Percentiles rank a stretch among this genome's conserved stretches.
Conservation (phyloP, 1,140 invertebrate genomes). For the Epicauta chinensis region DNA sequence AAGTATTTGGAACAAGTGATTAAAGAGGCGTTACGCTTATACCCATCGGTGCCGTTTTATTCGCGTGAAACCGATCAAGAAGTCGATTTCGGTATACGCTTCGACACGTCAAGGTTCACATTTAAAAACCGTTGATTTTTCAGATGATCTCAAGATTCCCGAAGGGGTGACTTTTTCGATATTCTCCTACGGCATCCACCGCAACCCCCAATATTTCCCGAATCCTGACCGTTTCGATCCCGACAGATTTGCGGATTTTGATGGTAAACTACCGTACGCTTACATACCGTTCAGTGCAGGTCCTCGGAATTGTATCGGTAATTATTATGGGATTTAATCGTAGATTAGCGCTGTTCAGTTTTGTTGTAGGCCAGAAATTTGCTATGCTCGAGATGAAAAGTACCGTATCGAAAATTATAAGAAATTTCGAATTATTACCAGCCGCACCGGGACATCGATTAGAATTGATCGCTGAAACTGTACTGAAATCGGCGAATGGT, state of each 20-base stretch:
- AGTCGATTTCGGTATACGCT: slow-evolving; percentile 10
- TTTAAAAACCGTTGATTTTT: not conserved
- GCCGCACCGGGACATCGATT: not conserved
- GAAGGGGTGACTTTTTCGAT: slow-evolving; percentile 3
- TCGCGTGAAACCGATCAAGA: slow-evolving; percentile 39
- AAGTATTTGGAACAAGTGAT: slow-evolving; percentile 59
- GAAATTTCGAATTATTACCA: slow-evolving; percentile 11
- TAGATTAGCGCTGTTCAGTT: not conserved
- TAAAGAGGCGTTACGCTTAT: slow-evolving; percentile 55
- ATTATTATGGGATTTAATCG: too few species aligned
- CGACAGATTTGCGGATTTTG: slow-evolving; percentile 52
- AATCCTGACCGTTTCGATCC: slow-evolving; percentile 65
- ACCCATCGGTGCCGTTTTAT: slow-evolving; percentile 56
- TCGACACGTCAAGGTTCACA: too few species aligned
- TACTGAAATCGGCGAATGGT: slow-evolving; percentile 8
- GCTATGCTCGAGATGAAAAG: slow-evolving; percentile 29
- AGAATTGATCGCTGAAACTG: not conserved
- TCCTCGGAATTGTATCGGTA: slow-evolving; percentile 52
- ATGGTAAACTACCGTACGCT: slow-evolving; percentile 39
- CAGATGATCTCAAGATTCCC: slow-evolving; percentile 2
- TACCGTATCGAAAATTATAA: slow-evolving; percentile 22
- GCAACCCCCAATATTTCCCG: slow-evolving; percentile 51
- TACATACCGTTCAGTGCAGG: slow-evolving; percentile 55
- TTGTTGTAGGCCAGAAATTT: slow-evolving; percentile 26
- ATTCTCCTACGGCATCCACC: slow-evolving; percentile 49